Evolutionary conservation across 30 jellyfish, hydroid and myxozoan genomes (phyloP).

Genomic region (Catostylus mosaicus): DNA sequence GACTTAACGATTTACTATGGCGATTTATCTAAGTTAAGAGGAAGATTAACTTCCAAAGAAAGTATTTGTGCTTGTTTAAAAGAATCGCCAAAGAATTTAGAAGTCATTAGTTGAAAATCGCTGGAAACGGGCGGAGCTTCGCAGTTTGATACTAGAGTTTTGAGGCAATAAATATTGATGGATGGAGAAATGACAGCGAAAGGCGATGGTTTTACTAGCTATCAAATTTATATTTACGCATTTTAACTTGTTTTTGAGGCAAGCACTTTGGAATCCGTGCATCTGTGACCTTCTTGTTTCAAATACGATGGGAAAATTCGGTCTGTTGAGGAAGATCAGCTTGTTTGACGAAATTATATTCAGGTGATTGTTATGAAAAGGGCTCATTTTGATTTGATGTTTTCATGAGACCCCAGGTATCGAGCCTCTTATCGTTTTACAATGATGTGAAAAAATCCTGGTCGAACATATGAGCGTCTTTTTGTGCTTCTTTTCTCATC

Average conservation of each 20-base stretch:
- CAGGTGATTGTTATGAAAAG: constrained; percentile 24
- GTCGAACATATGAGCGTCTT: constrained; percentile 1
- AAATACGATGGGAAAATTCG: constrained; percentile 47
- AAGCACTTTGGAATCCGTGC: background rate
- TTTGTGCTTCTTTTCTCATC: constrained; percentile 7
- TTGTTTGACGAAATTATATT: constrained; percentile 14
- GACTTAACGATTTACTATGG: background rate
- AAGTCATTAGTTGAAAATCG: constrained; percentile 19
- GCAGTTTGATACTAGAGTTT: constrained; percentile 22
- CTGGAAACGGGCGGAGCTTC: constrained; percentile 50
- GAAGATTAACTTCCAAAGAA: background rate
- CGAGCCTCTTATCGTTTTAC: constrained; percentile 1
- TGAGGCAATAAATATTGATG: constrained; percentile 24
- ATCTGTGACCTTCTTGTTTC: constrained; percentile 26
- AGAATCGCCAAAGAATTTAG: constrained; percentile 12
- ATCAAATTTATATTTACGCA: constrained; percentile 18
- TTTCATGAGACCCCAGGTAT: constrained; percentile 24
- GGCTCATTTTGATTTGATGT: constrained; percentile 7
- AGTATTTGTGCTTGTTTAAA: constrained; percentile 10
- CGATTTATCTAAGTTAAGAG: background rate
- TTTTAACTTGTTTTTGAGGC: constrained; percentile 11
- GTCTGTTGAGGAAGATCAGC: constrained; percentile 34
- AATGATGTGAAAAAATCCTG: constrained; percentile 12
- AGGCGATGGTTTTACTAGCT: constrained; percentile 17
- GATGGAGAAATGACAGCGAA: constrained; percentile 19